A percentile compares a stretch with the other conserved stretches of the same genome.
Evolutionary conservation across 1,140 invertebrate species (phyloP).

Genomic region (Hypothenemus hampei): DNA sequence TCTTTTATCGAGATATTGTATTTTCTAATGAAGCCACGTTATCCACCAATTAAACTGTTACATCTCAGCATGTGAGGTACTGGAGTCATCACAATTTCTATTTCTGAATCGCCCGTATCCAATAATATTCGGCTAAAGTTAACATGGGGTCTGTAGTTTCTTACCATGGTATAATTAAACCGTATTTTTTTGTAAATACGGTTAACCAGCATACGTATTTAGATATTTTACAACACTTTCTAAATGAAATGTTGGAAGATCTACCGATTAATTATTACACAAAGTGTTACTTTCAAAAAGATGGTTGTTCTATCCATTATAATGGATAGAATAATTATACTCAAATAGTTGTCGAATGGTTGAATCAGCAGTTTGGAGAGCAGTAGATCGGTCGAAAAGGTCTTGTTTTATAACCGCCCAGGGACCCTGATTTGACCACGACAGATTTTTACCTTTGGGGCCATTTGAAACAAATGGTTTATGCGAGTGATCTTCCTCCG

Average conservation of each 20-base stretch:
- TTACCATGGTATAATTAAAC: not conserved
- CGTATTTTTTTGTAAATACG: not conserved
- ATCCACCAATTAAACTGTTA: not conserved
- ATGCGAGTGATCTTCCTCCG: too few relatives aligned
- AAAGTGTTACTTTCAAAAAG: not conserved
- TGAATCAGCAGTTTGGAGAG: not conserved
- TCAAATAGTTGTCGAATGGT: not conserved
- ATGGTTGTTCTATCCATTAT: not conserved
- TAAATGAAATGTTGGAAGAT: not conserved
- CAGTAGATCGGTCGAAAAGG: not conserved
- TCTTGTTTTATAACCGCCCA: not conserved
- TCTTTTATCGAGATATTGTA: not conserved
- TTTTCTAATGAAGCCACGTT: not conserved
- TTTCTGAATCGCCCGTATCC: not conserved
- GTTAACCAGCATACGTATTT: not conserved
- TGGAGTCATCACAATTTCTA: not conserved
- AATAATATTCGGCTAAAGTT: not conserved
- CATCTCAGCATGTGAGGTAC: not conserved
- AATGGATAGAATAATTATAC: too few relatives aligned
- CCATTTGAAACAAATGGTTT: too few relatives aligned
- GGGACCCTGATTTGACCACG: too few relatives aligned
- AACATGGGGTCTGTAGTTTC: not conserved
- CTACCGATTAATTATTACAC: not conserved
- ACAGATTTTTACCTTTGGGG: too few relatives aligned
- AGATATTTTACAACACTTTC: not conserved